Evolutionary conservation across 2,797 vertebrate species (phyloP).

Genomic region (Spinibarbus caldwelli): DNA sequence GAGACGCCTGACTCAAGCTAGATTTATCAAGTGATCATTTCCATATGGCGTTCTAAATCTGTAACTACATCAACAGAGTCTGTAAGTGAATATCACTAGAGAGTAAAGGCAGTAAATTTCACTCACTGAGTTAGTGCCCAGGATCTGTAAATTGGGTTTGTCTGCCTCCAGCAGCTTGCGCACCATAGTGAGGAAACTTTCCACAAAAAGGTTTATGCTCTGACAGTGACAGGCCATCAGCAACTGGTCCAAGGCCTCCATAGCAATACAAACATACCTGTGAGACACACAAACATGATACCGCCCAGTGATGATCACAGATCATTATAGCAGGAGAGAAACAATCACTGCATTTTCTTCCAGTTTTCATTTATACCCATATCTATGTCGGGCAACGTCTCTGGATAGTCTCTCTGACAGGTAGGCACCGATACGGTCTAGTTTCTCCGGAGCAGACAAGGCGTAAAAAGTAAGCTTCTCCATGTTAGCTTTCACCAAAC

Average conservation of each 20-base stretch:
- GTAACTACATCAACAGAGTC: neutral
- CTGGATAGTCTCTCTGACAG: constrained; percentile 83
- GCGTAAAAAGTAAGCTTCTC: constrained; percentile 87
- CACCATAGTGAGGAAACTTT: constrained; percentile 97
- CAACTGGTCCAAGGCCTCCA: constrained; percentile 96
- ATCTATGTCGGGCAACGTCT: constrained; percentile 83
- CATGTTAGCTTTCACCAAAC: constrained; percentile 87
- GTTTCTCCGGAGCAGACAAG: constrained; percentile 84
- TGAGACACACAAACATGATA: constrained; percentile 58
- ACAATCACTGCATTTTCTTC: neutral
- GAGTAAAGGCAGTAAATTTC: neutral
- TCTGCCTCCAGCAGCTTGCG: constrained; percentile 93
- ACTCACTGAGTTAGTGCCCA: constrained; percentile 69
- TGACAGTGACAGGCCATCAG: constrained; percentile 97
- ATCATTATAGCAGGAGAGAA: neutral
- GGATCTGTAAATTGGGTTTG: constrained; percentile 92
- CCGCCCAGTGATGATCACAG: neutral
- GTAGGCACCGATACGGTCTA: constrained; percentile 85
- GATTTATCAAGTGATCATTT: neutral
- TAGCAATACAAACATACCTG: constrained; percentile 95
- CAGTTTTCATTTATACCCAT: constrained; percentile 71
- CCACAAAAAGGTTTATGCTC: constrained; percentile 96
- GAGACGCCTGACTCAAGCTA: neutral
- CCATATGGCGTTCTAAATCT: neutral
- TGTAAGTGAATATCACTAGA: neutral